Percentiles rank a stretch among this genome's conserved stretches.
Evolutionary conservation across 2,888 invertebrate species (phyloP).

Genomic region (Leuctra nigra): DNA sequence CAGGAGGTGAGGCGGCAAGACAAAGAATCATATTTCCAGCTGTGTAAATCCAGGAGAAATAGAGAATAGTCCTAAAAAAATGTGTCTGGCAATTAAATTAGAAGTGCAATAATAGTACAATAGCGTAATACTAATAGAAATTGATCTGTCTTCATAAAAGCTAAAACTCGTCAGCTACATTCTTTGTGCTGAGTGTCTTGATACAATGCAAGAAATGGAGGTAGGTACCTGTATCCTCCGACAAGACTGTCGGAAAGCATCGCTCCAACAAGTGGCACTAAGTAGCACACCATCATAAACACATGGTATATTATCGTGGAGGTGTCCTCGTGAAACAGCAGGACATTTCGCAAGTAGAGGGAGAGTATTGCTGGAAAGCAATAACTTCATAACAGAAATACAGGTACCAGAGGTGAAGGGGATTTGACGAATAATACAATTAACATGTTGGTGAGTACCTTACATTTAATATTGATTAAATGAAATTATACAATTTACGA

Average conservation of each 20-base stretch:
- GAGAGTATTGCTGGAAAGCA: constrained; percentile 20
- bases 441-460: no score
- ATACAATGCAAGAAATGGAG: no score
- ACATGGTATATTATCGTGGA: constrained; percentile 84
- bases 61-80: constrained; percentile 68
- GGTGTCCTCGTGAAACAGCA: constrained; percentile 47
- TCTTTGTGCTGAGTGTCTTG: no score
- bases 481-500: no score
- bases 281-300: constrained; percentile 84
- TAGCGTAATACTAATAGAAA: no score
- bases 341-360: constrained; percentile 19
- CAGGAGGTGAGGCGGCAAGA: constrained; percentile 52
- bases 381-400: background rate
- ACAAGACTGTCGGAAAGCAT: constrained; percentile 88
- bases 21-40: constrained; percentile 72
- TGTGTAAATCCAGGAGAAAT: constrained; percentile 80
- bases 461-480: no score
- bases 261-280: constrained; percentile 84
- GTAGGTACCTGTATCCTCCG: constrained; percentile 71
- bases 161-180: no score
- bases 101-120: no score
- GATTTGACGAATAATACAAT: no score
- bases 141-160: no score
- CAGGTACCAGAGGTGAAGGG: background rate
- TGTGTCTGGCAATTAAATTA: no score